Evolutionary conservation across 2,888 invertebrate species (phyloP), one percentile per base, ranked within the genome.

Genomic region (Pristionchus arcanus): DNA sequence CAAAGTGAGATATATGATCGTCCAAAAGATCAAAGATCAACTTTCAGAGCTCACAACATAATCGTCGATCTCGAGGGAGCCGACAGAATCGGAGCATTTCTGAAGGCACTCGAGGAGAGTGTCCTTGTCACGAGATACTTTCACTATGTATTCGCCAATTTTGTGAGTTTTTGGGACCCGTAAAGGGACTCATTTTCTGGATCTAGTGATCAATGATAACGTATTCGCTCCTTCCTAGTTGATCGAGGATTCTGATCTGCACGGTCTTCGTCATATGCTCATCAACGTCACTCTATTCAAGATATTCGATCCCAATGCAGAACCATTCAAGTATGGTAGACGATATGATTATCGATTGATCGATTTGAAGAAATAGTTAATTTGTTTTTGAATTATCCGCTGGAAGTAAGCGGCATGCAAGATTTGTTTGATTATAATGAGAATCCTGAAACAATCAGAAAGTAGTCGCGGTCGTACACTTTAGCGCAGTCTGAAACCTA

Each of bases 111-210:
- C 2, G 92, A 92, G 68, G 93, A 93, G 83, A 92, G 91, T 87
- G 91, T 93, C 0, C 90, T 93, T 16, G 93, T 93, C 77, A 93
- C 91, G 63, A 91, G 91, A 83, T 91, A 92, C 74, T 93, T 92
- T 90, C 92, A 93, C 87, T 93, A 93, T 68, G 92, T 93, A 9
- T 93, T 93, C 74, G 92, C 93, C 25, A 93, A 93, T 83, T 92
- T 93, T 90, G 93, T 92, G 77, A 90, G 92, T 74, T 34, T 3
- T 31, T 15, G n/a, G 63, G n/a, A n/a, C n/a, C n/a, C n/a, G n/a
- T n/a, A n/a, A n/a, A n/a, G n/a, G n/a, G n/a, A n/a, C 13, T 68
- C 68, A 11, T 66, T 28, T 28, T 68, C 68, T 63, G 63, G n/a
- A n/a, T n/a, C n/a, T n/a, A 49, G 13, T 49, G 42, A 49, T 25